Percentiles rank a stretch among this genome's conserved stretches.
phyloP scores from a whole-genome alignment of 37 sponge, comb jelly and placozoan genomes.

The Aphrocallistes beatrix region DNA sequence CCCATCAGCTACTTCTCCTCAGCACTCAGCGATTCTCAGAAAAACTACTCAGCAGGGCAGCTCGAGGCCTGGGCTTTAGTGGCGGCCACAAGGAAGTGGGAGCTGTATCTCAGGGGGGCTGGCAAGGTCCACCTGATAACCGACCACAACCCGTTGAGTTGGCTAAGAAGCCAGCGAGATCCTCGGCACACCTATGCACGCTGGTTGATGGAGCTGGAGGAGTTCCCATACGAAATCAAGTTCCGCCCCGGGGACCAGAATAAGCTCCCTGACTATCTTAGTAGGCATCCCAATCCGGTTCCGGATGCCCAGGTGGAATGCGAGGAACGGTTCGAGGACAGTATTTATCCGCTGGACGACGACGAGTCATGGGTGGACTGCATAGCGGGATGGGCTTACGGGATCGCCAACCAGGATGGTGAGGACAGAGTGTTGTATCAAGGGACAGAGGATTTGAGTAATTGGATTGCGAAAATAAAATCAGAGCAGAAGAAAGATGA shows the following conservation, averaged over 20 bases:
- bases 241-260: not conserved
- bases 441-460: too few species aligned
- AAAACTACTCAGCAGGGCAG: not conserved
- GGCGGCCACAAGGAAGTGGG: not conserved
- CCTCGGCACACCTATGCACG: not conserved
- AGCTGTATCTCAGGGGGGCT: not conserved
- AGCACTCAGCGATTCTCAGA: not conserved
- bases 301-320: not conserved
- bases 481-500: not conserved
- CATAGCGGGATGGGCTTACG: too few species aligned
- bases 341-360: not conserved
- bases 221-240: not conserved
- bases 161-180: not conserved
- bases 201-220: slow-evolving; percentile 10
- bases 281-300: not conserved
- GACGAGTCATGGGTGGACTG: too few species aligned
- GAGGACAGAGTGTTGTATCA: too few species aligned
- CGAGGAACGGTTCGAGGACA: not conserved
- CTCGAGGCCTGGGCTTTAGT: not conserved
- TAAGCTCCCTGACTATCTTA: not conserved
- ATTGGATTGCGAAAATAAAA: not conserved
- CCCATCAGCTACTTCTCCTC: not conserved
- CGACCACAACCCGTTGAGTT: slow-evolving; percentile 25
- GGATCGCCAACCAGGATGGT: too few species aligned
- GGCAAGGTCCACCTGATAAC: not conserved